A percentile compares a stretch with the other conserved stretches of the same genome.
phyloP scores from a whole-genome alignment of 2,113 vertebrate species.

The Aspiorhynchus laticeps region DNA sequence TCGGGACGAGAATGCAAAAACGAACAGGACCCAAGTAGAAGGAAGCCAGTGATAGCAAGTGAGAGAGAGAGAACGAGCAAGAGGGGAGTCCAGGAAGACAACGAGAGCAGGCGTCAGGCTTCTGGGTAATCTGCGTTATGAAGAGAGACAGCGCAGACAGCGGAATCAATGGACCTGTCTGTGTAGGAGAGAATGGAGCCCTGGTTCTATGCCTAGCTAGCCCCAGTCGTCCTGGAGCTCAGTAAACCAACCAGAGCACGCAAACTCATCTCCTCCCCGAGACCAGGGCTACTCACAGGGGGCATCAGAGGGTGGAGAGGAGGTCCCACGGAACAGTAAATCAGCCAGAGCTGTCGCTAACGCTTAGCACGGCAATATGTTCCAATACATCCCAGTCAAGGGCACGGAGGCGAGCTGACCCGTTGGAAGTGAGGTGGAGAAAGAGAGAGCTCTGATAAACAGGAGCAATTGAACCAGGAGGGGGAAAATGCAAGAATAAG shows the following conservation, averaged over 20 bases:
- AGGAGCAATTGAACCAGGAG: neutral
- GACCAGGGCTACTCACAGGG: conserved; percentile 40
- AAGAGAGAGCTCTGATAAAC: conserved; percentile 4
- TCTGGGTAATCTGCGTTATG: conserved; percentile 31
- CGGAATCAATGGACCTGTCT: conserved; percentile 43
- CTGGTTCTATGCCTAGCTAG: conserved; percentile 2
- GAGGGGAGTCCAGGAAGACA: conserved; percentile 8
- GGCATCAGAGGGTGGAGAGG: conserved; percentile 36
- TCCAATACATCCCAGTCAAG: conserved; percentile 52
- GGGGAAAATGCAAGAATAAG: neutral
- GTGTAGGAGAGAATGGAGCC: conserved; percentile 26
- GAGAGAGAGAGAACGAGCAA: conserved; percentile 23
- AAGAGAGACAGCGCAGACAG: conserved; percentile 31
- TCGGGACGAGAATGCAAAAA: neutral
- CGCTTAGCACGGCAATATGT: conserved; percentile 53
- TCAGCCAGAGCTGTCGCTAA: conserved; percentile 47
- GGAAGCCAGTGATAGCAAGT: neutral
- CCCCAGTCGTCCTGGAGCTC: conserved; percentile 24
- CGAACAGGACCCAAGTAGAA: neutral
- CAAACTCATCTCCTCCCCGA: conserved; percentile 43
- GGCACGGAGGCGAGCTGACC: conserved; percentile 50
- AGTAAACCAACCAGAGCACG: conserved; percentile 40
- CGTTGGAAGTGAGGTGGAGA: conserved; percentile 52
- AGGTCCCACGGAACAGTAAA: conserved; percentile 39
- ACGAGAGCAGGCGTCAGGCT: conserved; percentile 18